Percentiles rank a stretch among this genome's conserved stretches.
phyloP scores from a whole-genome alignment of 2,113 vertebrate species.

The Lampris megalopsis region DNA sequence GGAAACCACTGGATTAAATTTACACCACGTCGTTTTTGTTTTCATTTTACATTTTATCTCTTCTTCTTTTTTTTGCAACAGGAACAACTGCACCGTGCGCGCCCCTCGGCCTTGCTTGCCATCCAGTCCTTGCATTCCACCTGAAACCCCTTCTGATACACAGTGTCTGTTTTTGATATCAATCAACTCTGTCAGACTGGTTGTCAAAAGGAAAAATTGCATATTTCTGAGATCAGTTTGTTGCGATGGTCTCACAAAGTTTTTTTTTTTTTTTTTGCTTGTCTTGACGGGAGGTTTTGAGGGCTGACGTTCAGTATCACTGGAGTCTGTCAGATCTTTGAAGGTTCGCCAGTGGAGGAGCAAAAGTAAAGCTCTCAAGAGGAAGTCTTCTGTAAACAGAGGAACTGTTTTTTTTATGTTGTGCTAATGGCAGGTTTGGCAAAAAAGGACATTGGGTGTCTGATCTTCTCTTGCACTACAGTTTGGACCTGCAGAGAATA shows the following conservation, averaged over 20 bases:
- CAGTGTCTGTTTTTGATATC: slow-evolving; percentile 77
- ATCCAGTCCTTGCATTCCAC: slow-evolving; percentile 49
- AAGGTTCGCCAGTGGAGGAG: slow-evolving; percentile 72
- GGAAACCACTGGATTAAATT: slow-evolving; percentile 82
- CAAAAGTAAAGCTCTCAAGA: slow-evolving; percentile 82
- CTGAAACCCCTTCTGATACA: slow-evolving; percentile 57
- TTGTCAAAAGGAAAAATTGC: slow-evolving; percentile 87
- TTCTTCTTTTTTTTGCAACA: slow-evolving; percentile 53
- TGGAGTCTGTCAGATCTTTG: slow-evolving; percentile 76
- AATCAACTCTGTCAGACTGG: slow-evolving; percentile 65
- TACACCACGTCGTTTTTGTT: slow-evolving; percentile 78
- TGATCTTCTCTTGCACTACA: slow-evolving; percentile 69
- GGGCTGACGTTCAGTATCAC: slow-evolving; percentile 83
- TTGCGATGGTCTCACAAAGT: slow-evolving; percentile 62
- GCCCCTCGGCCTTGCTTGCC: slow-evolving; percentile 67
- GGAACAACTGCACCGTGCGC: slow-evolving; percentile 78
- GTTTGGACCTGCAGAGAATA: slow-evolving; percentile 71
- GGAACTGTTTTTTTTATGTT: slow-evolving; percentile 90
- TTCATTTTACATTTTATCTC: slow-evolving; percentile 37
- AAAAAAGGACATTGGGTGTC: slow-evolving; percentile 87
- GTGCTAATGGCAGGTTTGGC: slow-evolving; percentile 97
- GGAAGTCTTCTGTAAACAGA: slow-evolving; percentile 93
- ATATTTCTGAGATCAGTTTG: slow-evolving; percentile 87
- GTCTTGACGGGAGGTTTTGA: slow-evolving; percentile 80
- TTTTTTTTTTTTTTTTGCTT: slow-evolving; percentile 61